Evolutionary conservation across 1,140 invertebrate species (phyloP).

Genomic region (Drosophila malerkotliana): DNA sequence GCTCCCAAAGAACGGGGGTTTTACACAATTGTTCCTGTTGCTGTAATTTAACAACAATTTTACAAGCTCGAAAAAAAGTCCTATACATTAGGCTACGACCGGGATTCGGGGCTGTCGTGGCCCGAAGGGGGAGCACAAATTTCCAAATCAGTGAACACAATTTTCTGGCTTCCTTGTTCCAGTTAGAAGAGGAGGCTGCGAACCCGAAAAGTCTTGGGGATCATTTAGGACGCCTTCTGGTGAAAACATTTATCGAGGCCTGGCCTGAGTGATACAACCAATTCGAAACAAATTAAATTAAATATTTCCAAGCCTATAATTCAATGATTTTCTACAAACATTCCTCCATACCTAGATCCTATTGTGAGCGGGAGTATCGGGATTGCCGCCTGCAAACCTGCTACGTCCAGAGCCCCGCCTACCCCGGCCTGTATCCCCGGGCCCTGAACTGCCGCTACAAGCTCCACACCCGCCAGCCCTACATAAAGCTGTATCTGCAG

Average conservation of each 20-base stretch:
- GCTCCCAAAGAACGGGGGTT: conserved; percentile 29
- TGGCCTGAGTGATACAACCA: conserved; percentile 17
- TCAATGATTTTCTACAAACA: conserved; percentile 29
- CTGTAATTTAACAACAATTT: conserved; percentile 70
- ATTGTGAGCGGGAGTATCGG: conserved; percentile 93
- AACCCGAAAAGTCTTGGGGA: conserved; percentile 52
- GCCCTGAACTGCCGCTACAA: conserved; percentile 95
- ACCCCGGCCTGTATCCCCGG: conserved; percentile 95
- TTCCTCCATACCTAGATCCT: conserved; percentile 86
- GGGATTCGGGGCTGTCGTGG: not conserved
- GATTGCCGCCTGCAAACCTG: conserved; percentile 95
- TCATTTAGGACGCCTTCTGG: conserved; percentile 57
- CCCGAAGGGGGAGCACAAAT: conserved; percentile 30
- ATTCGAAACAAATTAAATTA: conserved; percentile 73
- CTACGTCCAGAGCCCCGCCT: conserved; percentile 96
- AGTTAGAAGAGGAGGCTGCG: conserved; percentile 1
- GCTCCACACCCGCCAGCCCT: conserved; percentile 93
- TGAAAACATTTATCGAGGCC: conserved; percentile 52
- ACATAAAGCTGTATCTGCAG: conserved; percentile 96
- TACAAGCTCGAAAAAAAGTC: conserved; percentile 40
- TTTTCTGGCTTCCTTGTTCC: conserved; percentile 77
- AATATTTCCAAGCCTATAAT: conserved; percentile 43
- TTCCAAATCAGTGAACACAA: conserved; percentile 81
- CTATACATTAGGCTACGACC: not conserved
- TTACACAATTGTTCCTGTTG: conserved; percentile 39